These are phyloP conservation scores for Hydraecia micacea DNA, from an alignment of 2,888 invertebrate genomes.

Conservation along the genomic window DNA sequence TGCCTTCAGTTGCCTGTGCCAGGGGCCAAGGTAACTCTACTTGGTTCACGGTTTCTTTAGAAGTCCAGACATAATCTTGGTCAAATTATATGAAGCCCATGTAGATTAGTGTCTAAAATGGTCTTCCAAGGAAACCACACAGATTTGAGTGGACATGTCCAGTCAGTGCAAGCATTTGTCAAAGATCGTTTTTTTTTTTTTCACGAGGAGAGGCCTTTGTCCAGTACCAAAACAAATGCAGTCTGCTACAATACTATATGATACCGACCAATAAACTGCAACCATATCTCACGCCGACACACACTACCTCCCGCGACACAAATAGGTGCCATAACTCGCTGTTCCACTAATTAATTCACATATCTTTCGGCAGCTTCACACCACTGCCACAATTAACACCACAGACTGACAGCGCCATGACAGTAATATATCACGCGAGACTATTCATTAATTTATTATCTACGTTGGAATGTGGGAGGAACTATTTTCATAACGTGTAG, in stretches of 20 bases:
- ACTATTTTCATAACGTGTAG: constrained; percentile 50
- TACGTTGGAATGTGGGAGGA: constrained; percentile 37
- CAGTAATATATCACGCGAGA: constrained; percentile 65
- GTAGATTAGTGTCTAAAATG: background rate
- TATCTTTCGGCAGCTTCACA: constrained; percentile 58
- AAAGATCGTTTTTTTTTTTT: background rate
- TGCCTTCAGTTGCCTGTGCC: too few species aligned
- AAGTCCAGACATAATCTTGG: too few species aligned
- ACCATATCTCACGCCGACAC: constrained; percentile 36
- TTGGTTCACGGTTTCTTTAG: too few species aligned
- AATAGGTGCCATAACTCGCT: constrained; percentile 56
- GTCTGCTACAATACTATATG: background rate
- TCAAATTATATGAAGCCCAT: too few species aligned
- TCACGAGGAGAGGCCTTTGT: too few species aligned
- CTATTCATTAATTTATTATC: constrained; percentile 64
- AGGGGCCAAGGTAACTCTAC: too few species aligned
- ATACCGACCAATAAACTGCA: constrained; percentile 33
- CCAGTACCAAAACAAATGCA: background rate
- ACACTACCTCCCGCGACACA: constrained; percentile 38
- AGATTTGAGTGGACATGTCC: background rate
- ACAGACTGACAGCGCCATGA: constrained; percentile 60
- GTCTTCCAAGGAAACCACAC: background rate
- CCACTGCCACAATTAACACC: constrained; percentile 64
- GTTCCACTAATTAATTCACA: constrained; percentile 62
- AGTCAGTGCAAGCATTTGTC: background rate